phyloP scores from a whole-genome alignment of 2,797 vertebrate genomes.

The Falco columbarius region DNA sequence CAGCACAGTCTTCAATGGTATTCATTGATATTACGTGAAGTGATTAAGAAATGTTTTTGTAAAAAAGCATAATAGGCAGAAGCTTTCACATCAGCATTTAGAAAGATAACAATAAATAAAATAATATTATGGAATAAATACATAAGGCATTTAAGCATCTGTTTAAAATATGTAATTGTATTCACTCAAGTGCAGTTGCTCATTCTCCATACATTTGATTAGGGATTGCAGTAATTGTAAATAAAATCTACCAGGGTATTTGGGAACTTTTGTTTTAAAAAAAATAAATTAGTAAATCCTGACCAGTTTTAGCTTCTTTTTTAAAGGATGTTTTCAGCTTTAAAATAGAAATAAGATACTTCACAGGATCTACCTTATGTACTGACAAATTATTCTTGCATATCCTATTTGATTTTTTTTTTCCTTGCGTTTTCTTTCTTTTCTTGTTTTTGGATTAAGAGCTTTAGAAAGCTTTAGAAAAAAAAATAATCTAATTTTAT shows the following conservation, averaged over 20 bases:
- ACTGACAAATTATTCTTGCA: background rate
- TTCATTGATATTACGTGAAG: background rate
- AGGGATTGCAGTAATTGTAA: background rate
- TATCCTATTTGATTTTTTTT: background rate
- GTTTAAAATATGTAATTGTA: background rate
- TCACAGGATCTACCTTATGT: background rate
- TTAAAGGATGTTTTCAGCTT: background rate
- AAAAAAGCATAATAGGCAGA: conserved; percentile 41
- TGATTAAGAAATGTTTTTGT: background rate
- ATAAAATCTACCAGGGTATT: background rate
- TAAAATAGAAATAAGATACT: background rate
- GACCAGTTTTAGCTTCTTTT: background rate
- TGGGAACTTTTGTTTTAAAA: background rate
- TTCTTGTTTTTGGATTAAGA: background rate
- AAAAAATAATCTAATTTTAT: background rate
- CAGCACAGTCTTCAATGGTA: conserved; percentile 9
- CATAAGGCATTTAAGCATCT: conserved; percentile 10
- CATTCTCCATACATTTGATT: conserved; percentile 13
- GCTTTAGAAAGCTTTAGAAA: background rate
- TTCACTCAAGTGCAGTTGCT: conserved; percentile 9
- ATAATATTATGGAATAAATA: conserved; percentile 29
- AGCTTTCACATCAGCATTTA: conserved; percentile 20
- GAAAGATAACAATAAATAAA: conserved; percentile 37
- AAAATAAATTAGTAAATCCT: background rate
- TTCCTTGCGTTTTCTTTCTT: background rate